phyloP scores from a whole-genome alignment of 2,113 vertebrate genomes.

The Centrocercus urophasianus region DNA sequence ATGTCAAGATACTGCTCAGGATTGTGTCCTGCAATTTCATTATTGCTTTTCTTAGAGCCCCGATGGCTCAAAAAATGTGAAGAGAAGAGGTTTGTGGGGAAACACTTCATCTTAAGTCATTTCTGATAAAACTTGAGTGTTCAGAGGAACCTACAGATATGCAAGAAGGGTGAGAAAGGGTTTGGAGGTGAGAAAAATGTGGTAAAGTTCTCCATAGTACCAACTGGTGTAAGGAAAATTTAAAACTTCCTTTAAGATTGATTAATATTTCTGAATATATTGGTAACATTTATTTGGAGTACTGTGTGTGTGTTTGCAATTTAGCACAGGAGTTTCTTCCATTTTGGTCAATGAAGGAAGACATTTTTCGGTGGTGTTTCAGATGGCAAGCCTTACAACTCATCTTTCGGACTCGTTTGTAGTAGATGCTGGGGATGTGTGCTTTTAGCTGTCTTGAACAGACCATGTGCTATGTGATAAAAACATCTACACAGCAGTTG shows the following conservation, averaged over 20 bases:
- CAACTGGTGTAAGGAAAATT: neutral
- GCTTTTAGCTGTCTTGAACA: neutral
- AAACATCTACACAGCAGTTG: neutral
- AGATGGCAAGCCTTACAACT: neutral
- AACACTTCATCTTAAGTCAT: neutral
- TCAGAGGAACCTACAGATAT: neutral
- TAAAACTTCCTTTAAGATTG: neutral
- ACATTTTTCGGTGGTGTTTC: neutral
- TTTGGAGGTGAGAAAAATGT: neutral
- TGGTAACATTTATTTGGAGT: neutral
- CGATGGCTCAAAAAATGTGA: neutral
- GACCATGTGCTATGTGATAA: neutral
- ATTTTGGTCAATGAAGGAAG: neutral
- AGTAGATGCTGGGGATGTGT: neutral
- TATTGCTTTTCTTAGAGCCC: neutral
- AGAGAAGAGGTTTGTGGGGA: neutral
- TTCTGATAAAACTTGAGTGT: neutral
- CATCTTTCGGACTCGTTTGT: neutral
- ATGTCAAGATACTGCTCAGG: neutral
- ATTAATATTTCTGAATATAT: neutral
- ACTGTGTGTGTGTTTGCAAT: neutral
- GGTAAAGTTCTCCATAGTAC: rapidly evolving
- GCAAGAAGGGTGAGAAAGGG: neutral
- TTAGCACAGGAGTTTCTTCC: neutral
- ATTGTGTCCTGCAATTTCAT: neutral